A percentile compares a stretch with the other conserved stretches of the same genome.
phyloP scores from a whole-genome alignment of 2,113 vertebrate genomes.

The Odocoileus hemionus region DNA sequence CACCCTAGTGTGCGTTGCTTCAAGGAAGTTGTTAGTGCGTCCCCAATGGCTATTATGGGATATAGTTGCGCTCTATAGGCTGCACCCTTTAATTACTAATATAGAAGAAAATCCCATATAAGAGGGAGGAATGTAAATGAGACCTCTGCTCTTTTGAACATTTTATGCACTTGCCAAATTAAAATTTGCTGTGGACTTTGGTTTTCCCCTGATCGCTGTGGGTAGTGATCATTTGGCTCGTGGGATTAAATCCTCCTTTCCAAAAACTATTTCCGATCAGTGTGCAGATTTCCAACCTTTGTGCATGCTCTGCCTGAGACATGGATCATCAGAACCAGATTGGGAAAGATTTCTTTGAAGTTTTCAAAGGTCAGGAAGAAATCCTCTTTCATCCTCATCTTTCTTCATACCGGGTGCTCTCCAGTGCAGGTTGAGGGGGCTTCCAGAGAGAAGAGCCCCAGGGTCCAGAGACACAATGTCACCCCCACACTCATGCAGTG shows the following conservation, averaged over 20 bases:
- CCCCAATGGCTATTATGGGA: slow-evolving; percentile 77
- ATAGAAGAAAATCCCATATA: slow-evolving; percentile 78
- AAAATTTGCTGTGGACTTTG: slow-evolving; percentile 73
- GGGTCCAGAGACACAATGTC: neutral
- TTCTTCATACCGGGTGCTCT: neutral
- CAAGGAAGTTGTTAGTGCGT: slow-evolving; percentile 78
- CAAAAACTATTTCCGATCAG: slow-evolving; percentile 66
- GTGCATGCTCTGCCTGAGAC: slow-evolving; percentile 40
- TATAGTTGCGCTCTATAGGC: slow-evolving; percentile 73
- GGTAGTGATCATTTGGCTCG: slow-evolving; percentile 70
- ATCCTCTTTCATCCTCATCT: slow-evolving; percentile 38
- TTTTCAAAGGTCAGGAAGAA: slow-evolving; percentile 70
- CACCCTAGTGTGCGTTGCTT: slow-evolving; percentile 77
- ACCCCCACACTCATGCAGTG: rapidly evolving
- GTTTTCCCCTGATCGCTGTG: slow-evolving; percentile 68
- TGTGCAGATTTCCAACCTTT: slow-evolving; percentile 50
- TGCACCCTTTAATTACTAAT: slow-evolving; percentile 78
- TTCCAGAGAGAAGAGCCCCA: neutral
- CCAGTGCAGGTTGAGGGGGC: neutral
- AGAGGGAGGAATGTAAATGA: slow-evolving; percentile 77
- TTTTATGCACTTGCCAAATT: slow-evolving; percentile 76
- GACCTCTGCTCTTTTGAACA: slow-evolving; percentile 77
- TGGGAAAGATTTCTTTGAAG: slow-evolving; percentile 63
- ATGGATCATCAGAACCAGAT: slow-evolving; percentile 73
- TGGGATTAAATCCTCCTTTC: slow-evolving; percentile 71